phyloP scores from a whole-genome alignment of 2,797 vertebrate species.

The Leuciscus waleckii region DNA sequence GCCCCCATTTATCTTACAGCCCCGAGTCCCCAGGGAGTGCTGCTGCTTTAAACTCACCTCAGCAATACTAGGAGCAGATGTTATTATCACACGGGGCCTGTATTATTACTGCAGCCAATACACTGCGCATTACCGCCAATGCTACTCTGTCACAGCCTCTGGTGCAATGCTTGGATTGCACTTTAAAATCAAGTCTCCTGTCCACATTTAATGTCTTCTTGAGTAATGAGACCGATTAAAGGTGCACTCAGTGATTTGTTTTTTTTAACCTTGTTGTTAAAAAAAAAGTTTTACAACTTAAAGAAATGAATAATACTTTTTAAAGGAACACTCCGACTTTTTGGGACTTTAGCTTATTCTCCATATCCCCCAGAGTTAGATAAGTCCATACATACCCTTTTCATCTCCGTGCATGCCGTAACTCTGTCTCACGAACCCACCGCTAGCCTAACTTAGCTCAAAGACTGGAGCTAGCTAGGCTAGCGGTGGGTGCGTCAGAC shows the following conservation, averaged over 20 bases:
- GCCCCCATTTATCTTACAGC: conserved; percentile 56
- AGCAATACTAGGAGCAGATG: conserved; percentile 53
- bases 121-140: conserved; percentile 18
- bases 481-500: too few species aligned
- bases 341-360: too few species aligned
- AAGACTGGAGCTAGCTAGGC: too few species aligned
- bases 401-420: too few species aligned
- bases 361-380: too few species aligned
- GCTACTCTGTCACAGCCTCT: conserved; percentile 15
- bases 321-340: too few species aligned
- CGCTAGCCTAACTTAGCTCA: too few species aligned
- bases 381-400: too few species aligned
- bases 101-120: conserved; percentile 55
- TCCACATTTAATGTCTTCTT: conserved; percentile 24
- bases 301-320: not conserved
- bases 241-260: not conserved
- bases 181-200: conserved; percentile 33
- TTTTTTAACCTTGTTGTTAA: not conserved
- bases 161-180: conserved; percentile 16
- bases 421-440: too few species aligned
- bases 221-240: conserved; percentile 21
- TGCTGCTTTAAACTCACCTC: conserved; percentile 55
- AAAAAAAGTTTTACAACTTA: conserved; percentile 3
- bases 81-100: conserved; percentile 58
- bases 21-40: conserved; percentile 48